Percentiles rank a stretch among this genome's conserved stretches.
Conservation (phyloP, 2,113 vertebrate genomes). For the Forbesichthys agassizii region DNA sequence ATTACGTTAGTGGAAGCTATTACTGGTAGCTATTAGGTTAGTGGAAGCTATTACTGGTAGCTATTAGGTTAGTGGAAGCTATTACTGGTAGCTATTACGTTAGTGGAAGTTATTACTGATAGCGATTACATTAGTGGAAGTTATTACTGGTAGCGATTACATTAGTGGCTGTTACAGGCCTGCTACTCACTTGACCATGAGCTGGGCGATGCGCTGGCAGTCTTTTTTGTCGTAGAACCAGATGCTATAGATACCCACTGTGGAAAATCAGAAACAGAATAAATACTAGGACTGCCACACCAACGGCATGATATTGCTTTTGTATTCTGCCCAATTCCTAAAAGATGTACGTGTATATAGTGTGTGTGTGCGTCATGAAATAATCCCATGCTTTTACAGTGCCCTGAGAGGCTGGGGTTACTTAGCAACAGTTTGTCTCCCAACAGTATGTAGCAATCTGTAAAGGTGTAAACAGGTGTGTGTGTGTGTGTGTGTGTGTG, state of each 20-base stretch:
- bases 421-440: conserved; percentile 62
- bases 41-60: too few species aligned
- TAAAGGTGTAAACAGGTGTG: conserved; percentile 59
- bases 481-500: conserved; percentile 13
- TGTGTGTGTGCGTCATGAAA: conserved; percentile 24
- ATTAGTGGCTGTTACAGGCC: background rate
- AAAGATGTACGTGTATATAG: conserved; percentile 3
- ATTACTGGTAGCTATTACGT: too few species aligned
- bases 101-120: too few species aligned
- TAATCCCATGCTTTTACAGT: background rate
- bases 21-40: too few species aligned
- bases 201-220: conserved; percentile 94
- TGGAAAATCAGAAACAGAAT: conserved; percentile 6
- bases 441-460: conserved; percentile 42
- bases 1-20: too few species aligned
- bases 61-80: too few species aligned
- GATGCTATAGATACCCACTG: conserved; percentile 98
- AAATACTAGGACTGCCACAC: background rate
- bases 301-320: background rate
- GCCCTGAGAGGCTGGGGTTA: conserved; percentile 42
- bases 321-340: background rate
- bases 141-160: too few species aligned
- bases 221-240: conserved; percentile 99
- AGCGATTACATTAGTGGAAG: too few species aligned
- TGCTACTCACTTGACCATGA: conserved; percentile 94